These are phyloP conservation scores for Ptilonorhynchus violaceus DNA, from an alignment of 2,113 vertebrate species.

Conservation along the genomic window DNA sequence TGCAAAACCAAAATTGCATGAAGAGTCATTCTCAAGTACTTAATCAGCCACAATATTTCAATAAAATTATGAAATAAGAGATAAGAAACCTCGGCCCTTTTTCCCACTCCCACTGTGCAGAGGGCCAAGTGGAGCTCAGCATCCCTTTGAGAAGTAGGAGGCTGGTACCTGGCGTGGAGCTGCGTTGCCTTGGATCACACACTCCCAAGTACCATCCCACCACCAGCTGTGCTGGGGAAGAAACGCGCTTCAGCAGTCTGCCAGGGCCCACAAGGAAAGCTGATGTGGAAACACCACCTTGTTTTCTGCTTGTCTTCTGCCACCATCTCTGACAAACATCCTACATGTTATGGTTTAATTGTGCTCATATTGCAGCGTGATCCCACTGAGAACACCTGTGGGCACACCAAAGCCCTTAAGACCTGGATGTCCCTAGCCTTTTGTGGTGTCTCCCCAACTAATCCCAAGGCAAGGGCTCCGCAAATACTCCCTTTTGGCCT, in stretches of 20 bases:
- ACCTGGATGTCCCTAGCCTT: not conserved
- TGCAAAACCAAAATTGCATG: conserved; percentile 43
- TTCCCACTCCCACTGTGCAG: not conserved
- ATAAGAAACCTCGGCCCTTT: not conserved
- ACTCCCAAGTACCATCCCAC: not conserved
- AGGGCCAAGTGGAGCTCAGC: conserved; percentile 7
- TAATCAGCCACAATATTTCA: conserved; percentile 45
- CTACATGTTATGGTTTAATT: not conserved
- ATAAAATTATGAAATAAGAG: conserved; percentile 53
- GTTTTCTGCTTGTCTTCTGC: not conserved
- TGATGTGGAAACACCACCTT: not conserved
- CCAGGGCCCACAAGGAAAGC: not conserved
- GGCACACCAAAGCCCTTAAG: not conserved
- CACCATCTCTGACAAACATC: not conserved
- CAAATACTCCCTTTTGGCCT: not conserved
- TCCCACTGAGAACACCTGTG: not conserved
- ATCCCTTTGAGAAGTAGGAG: not conserved
- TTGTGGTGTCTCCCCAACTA: not conserved
- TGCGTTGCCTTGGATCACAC: not conserved
- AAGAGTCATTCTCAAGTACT: conserved; percentile 36
- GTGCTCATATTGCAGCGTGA: fast-evolving
- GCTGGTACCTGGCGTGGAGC: not conserved
- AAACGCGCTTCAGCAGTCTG: not conserved
- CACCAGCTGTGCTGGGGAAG: fast-evolving
- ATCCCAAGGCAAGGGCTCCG: not conserved